Evolutionary conservation across 1,140 invertebrate genomes (phyloP).

Genomic region (Cydia pomonella): DNA sequence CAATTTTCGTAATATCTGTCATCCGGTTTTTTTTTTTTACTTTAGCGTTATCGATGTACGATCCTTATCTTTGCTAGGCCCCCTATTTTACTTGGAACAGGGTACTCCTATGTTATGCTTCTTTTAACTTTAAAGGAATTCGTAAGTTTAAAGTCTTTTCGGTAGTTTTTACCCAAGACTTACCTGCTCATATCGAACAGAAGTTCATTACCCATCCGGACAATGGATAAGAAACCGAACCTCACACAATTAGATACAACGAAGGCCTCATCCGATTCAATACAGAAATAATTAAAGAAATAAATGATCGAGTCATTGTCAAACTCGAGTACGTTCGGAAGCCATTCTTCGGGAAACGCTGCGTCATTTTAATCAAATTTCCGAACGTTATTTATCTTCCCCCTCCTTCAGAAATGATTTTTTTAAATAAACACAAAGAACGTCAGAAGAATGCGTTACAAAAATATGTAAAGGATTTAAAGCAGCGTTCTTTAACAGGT

Average conservation of each 20-base stretch:
- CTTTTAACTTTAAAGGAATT: not conserved
- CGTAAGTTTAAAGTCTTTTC: not conserved
- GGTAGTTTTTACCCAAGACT: not conserved
- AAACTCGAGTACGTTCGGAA: constrained; percentile 42
- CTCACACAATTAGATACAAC: constrained; percentile 19
- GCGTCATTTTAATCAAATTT: constrained; percentile 54
- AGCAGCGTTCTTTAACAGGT: constrained; percentile 54
- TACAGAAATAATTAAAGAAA: constrained; percentile 36
- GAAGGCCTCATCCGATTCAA: constrained; percentile 29
- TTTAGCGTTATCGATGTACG: too few species aligned
- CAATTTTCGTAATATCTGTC: too few species aligned
- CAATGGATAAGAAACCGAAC: not conserved
- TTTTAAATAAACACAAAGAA: constrained; percentile 60
- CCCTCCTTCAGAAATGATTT: constrained; percentile 48
- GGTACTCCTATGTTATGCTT: too few species aligned
- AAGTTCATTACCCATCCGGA: constrained; percentile 12
- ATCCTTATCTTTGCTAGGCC: too few species aligned
- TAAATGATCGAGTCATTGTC: constrained; percentile 35
- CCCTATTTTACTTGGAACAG: too few species aligned
- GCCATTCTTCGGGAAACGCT: constrained; percentile 40
- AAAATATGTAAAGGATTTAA: constrained; percentile 66
- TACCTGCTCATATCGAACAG: constrained; percentile 4
- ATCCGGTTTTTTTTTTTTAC: too few species aligned
- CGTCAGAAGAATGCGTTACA: constrained; percentile 60
- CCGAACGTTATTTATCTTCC: constrained; percentile 46